Conservation (phyloP, 2,113 vertebrate species). For the Gambusia affinis region DNA sequence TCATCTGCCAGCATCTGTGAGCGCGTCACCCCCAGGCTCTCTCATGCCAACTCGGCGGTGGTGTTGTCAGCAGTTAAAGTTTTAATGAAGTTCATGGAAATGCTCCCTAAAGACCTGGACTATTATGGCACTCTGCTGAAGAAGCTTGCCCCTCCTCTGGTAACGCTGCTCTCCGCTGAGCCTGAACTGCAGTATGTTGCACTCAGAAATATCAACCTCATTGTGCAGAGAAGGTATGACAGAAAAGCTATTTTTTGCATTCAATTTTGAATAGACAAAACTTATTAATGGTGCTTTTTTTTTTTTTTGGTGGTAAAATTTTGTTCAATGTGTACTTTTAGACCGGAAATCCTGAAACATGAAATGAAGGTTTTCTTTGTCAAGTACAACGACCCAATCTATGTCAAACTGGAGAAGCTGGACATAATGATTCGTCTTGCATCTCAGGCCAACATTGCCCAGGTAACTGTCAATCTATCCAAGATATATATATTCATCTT, state of each 20-base stretch:
- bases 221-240: constrained; percentile 94
- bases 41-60: constrained; percentile 97
- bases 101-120: constrained; percentile 97
- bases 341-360: constrained; percentile 96
- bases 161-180: constrained; percentile 94
- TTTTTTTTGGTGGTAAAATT: not conserved
- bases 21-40: constrained; percentile 94
- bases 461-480: constrained; percentile 77
- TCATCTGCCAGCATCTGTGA: constrained; percentile 88
- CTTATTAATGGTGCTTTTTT: not conserved
- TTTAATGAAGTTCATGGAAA: constrained; percentile 99
- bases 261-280: not conserved
- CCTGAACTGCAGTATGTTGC: constrained; percentile 98
- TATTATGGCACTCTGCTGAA: constrained; percentile 96
- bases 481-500: too few species aligned
- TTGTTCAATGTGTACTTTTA: constrained; percentile 52
- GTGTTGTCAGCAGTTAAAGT: constrained; percentile 97
- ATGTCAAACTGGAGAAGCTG: constrained; percentile 97
- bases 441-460: constrained; percentile 97
- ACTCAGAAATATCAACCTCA: constrained; percentile 98
- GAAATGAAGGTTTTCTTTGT: constrained; percentile 99
- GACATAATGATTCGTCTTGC: constrained; percentile 99
- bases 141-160: constrained; percentile 95
- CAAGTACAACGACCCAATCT: constrained; percentile 99
- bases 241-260: not conserved